Percentiles rank a stretch among this genome's conserved stretches.
Evolutionary conservation across 2,888 invertebrate genomes (phyloP).

Genomic region (Chrysodeixis includens): DNA sequence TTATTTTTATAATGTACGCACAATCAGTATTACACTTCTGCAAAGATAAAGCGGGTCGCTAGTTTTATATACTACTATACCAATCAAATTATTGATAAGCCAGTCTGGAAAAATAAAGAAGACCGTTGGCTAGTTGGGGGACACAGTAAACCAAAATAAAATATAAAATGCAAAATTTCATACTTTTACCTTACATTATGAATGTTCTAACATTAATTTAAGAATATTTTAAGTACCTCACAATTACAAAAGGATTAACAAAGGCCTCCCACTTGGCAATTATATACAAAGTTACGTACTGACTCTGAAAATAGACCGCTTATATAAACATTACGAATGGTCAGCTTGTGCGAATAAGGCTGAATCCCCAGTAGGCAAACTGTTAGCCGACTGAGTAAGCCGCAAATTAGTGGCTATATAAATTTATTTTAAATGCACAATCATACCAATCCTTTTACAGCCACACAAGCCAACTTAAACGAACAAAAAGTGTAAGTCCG

Average conservation of each 20-base stretch:
- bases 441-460: no score
- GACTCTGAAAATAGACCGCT: not conserved
- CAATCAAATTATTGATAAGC: not conserved
- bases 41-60: no score
- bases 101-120: not conserved
- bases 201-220: not conserved
- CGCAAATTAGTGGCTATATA: no score
- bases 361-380: no score
- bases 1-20: no score
- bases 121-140: not conserved
- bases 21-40: no score
- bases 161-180: no score
- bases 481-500: no score
- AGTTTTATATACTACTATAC: conserved; percentile 7
- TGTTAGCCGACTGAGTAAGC: no score
- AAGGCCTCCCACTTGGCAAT: not conserved
- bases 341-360: conserved; percentile 26
- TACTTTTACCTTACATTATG: not conserved
- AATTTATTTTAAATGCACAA: no score
- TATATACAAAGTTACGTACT: not conserved
- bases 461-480: no score
- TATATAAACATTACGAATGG: conserved; percentile 24
- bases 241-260: not conserved
- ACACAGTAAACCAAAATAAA: no score
- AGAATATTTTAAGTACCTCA: not conserved